Conservation (phyloP, 2,113 vertebrate species). For the Numenius arquata region DNA sequence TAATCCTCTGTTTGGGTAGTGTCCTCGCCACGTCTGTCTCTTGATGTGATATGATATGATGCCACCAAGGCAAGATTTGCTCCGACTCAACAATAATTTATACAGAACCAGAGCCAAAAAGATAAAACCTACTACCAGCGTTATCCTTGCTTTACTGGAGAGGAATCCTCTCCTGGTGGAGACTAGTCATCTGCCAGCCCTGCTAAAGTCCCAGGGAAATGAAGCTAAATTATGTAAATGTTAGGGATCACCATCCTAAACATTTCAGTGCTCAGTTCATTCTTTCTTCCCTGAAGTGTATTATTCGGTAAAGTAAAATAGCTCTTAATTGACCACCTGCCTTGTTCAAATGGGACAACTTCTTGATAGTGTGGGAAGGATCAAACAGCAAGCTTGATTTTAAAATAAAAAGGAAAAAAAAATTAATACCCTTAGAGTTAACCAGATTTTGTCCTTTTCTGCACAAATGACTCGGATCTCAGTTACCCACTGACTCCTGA, state of each 20-base stretch:
- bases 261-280: background rate
- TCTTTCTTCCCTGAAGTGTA: background rate
- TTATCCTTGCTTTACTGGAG: background rate
- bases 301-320: slow-evolving; percentile 4
- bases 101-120: background rate
- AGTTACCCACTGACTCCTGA: background rate
- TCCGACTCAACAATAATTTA: background rate
- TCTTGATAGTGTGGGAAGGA: background rate
- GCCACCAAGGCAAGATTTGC: background rate
- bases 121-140: background rate
- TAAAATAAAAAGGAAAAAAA: background rate
- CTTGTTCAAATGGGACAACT: background rate
- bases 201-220: background rate
- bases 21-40: background rate
- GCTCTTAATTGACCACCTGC: slow-evolving; percentile 40
- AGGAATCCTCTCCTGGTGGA: background rate
- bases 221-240: background rate
- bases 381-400: background rate
- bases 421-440: background rate
- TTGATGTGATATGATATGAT: accelerated
- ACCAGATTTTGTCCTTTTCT: background rate
- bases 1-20: background rate
- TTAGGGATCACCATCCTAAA: background rate
- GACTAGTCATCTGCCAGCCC: background rate
- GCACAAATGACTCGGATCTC: background rate